A percentile compares a stretch with the other conserved stretches of the same genome.
These are phyloP conservation scores for Drosophila neocordata DNA, from an alignment of 1,140 invertebrate genomes.

Conservation along the genomic window DNA sequence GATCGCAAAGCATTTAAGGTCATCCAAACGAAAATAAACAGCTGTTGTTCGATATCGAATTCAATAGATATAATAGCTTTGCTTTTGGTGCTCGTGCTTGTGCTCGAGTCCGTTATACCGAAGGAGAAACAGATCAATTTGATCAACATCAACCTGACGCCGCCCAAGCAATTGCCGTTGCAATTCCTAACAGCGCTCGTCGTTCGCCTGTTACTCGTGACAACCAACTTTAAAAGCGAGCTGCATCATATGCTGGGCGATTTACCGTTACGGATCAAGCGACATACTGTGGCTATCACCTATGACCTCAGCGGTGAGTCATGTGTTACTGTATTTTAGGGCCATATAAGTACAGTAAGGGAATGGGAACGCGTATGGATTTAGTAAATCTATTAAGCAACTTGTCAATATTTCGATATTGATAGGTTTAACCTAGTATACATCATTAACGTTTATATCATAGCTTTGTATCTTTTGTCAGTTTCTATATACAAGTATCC, in stretches of 20 bases:
- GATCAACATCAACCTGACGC: conserved; percentile 53
- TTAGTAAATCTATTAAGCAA: too few species aligned
- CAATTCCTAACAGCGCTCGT: conserved; percentile 50
- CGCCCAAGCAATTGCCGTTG: conserved; percentile 49
- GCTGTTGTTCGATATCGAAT: background rate
- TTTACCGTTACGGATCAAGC: conserved; percentile 48
- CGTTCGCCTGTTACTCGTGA: conserved; percentile 54
- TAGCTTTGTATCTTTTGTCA: background rate
- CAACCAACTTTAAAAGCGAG: conserved; percentile 52
- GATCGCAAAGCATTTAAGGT: conserved; percentile 24
- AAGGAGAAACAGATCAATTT: conserved; percentile 30
- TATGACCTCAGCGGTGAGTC: conserved; percentile 63
- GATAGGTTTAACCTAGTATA: too few species aligned
- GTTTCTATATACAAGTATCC: background rate
- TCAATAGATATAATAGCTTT: background rate
- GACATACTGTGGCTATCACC: conserved; percentile 60
- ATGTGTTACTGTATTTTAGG: background rate
- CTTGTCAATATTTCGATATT: too few species aligned
- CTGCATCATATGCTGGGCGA: conserved; percentile 62
- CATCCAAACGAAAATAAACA: background rate
- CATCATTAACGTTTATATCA: too few species aligned
- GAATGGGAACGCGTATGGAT: too few species aligned
- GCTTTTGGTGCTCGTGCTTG: conserved; percentile 21
- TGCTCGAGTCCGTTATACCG: conserved; percentile 37
- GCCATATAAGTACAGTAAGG: background rate